Base-by-base conservation (phyloP, 1,140 invertebrate species). In the Drosophila sucinea region DNA sequence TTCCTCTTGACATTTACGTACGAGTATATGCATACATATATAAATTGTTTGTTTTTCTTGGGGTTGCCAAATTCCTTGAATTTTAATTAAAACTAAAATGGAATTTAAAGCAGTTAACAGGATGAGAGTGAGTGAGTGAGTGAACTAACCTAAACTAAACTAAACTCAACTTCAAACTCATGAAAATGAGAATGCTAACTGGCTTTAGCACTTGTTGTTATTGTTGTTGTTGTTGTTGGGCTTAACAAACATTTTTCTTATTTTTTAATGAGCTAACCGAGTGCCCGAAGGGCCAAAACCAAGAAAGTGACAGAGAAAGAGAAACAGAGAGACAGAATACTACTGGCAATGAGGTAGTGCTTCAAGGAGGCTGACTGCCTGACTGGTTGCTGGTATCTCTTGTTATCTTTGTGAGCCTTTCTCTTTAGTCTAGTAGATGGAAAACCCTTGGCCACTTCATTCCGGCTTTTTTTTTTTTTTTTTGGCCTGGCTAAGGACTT, bases 221-320 rank as follows among this genome's bases (percentile, higher is more conserved):
- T 62, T 41, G 60, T 33, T 54, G 40, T 30, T 60, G 58, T 27
- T 60, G 58, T 27, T 40, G 27, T 17, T 62, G 60, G 29, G 41
- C 44, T 51, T 51, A 51, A 51, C 44, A 51, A 51, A 51, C 10
- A 7, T 63, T n/a, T 30, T 51, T 73, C 70, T 89, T 80, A 63
- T 82, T 83, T 79, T 89, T 87, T 87, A 87, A 87, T 87, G 83
- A 87, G 84, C 84, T 72, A 77, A 89, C 67, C 80, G 62, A 83
- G 55, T 32, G 76, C 67, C 82, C 57, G 11, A 56, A 55, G 68
- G 65, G 55, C 57, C 17, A 17, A 17, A 29, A 8, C 23, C 23
- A 27, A 27, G 25, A 44, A 60, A 60, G 61, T 68, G 60, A 51
- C 62, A 67, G 56, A 30, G 44, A 51, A 51, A 51, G 44, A 60